Base-by-base conservation (phyloP, 2,113 vertebrate species). In the Sialia sialis region DNA sequence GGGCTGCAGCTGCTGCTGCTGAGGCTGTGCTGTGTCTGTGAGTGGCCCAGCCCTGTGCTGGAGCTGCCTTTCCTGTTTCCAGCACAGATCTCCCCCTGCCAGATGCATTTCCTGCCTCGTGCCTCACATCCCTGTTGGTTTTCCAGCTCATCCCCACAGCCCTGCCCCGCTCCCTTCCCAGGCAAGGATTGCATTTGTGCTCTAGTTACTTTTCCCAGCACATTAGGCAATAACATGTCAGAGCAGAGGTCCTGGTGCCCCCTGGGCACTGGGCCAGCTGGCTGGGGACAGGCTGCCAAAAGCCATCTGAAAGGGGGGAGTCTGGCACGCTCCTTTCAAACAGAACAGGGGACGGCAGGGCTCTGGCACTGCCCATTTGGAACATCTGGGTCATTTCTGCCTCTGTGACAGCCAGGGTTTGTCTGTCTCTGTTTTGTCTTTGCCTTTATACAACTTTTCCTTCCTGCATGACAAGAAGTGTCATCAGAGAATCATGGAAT, bases 181-280 rank as follows among this genome's bases (percentile, higher is more conserved):
- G 5, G 91, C 63, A 93, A 85, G 66, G 92, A 63, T 70, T 55
- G 43, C 67, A 10, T 94, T 95, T 89, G 91, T 94, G 91, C 84
- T 92, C 90, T 46, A 58, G 54, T 95, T 87, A n/a, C 13, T 96
- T 80, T 68, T 16, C 76, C 84, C 90, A 55, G 55, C 82, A 34
- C 94, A 67, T 95, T 58, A 73, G 81, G 87, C 26, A 13, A 9
- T 74, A 26, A 36, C 39, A 17, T 66, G 79, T 62, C 55, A 83
- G 75, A 95, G 87, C 60, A 81, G 78, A 30, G 20, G 60, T 90
- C 38, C 1, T 58, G 54, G 87, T 69, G 93, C 86, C 93, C 86
- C 32, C 16, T 84, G 89, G 96, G 85, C 83, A 44, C 10, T 2
- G 59, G 23, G 72, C 88, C 90, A 80, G 9, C 67, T 70, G 72